These are phyloP conservation scores for Tamandua tetradactyla DNA, from an alignment of 2,797 vertebrate genomes.

Conservation along the genomic window DNA sequence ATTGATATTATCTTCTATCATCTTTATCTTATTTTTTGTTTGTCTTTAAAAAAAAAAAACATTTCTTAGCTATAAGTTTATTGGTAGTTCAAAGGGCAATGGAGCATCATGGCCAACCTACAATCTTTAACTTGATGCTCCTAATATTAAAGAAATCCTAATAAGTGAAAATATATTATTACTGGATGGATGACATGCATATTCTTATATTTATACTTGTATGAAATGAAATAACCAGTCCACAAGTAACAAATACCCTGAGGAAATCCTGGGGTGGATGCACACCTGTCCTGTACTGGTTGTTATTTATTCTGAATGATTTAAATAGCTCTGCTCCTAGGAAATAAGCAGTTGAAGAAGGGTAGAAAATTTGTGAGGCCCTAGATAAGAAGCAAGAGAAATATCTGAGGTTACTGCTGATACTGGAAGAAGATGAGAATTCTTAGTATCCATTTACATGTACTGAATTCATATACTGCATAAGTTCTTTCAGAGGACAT, in stretches of 20 bases:
- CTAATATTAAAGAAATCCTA: constrained; percentile 9
- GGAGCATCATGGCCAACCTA: neutral
- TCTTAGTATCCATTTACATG: neutral
- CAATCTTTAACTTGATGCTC: neutral
- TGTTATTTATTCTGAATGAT: neutral
- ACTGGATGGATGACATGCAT: neutral
- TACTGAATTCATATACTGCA: neutral
- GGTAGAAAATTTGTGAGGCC: neutral
- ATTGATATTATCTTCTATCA: neutral
- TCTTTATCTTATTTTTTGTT: neutral
- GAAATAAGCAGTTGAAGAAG: neutral
- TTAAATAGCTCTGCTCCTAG: neutral
- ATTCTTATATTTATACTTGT: neutral
- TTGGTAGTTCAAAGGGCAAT: neutral
- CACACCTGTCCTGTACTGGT: too few species aligned
- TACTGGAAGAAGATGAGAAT: neutral
- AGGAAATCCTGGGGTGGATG: neutral
- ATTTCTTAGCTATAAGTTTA: neutral
- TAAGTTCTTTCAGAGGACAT: neutral
- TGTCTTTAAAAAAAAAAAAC: neutral
- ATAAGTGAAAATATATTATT: neutral
- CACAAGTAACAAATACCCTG: neutral
- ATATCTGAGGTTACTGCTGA: neutral
- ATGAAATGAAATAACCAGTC: neutral
- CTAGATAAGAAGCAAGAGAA: neutral